Conservation (phyloP, 2,888 invertebrate genomes). For the Cerceris rybyensis region DNA sequence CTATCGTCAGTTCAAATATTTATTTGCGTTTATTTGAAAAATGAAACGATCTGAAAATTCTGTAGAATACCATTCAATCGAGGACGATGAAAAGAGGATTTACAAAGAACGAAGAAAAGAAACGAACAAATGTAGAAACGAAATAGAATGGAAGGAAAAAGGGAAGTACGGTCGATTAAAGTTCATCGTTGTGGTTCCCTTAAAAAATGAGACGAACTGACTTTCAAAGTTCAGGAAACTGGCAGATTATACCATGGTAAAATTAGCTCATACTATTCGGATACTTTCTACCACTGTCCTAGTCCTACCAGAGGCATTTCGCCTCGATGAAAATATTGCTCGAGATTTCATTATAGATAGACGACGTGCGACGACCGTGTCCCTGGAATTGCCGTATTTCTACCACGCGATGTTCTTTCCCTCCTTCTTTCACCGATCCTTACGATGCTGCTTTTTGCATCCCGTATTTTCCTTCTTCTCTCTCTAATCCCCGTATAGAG, state of each 20-base stretch:
- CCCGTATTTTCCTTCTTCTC: neutral
- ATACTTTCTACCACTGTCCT: slow-evolving; percentile 8
- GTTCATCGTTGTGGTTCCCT: neutral
- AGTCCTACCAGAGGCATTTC: slow-evolving; percentile 41
- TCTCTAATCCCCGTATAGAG: slow-evolving; percentile 31
- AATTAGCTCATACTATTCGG: slow-evolving; percentile 17
- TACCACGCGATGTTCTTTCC: slow-evolving; percentile 26
- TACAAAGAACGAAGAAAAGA: neutral
- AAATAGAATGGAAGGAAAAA: neutral
- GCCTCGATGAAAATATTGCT: slow-evolving; percentile 71
- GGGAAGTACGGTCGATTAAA: neutral
- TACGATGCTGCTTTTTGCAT: slow-evolving; percentile 9
- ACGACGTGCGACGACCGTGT: slow-evolving; percentile 49
- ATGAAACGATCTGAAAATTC: neutral
- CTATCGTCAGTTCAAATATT: too few relatives aligned
- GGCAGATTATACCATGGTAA: slow-evolving; percentile 44
- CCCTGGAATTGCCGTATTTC: slow-evolving; percentile 44
- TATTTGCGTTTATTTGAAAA: too few relatives aligned
- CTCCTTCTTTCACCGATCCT: slow-evolving; percentile 14
- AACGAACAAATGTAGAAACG: neutral
- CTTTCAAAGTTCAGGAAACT: slow-evolving; percentile 38
- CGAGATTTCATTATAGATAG: slow-evolving; percentile 75
- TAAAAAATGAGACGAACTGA: neutral
- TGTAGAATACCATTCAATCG: slow-evolving; percentile 2
- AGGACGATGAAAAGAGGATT: neutral